Percentiles rank a stretch among this genome's conserved stretches.
Evolutionary conservation across 2,888 invertebrate genomes (phyloP).

Genomic region (Mylabris sibirica): DNA sequence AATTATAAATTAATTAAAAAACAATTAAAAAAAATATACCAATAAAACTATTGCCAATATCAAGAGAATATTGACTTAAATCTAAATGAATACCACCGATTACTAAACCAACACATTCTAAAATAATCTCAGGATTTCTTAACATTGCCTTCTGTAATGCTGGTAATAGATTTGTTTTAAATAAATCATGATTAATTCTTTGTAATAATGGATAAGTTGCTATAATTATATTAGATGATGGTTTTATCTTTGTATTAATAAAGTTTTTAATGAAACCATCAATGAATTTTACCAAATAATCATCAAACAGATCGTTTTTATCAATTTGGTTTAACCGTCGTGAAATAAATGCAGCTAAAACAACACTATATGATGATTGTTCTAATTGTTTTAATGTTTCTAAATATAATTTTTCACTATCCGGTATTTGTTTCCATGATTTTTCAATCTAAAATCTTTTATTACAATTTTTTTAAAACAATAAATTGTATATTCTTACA

Average conservation of each 20-base stretch:
- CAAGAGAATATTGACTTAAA: slow-evolving; percentile 78
- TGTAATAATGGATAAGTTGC: slow-evolving; percentile 73
- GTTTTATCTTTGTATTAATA: slow-evolving; percentile 79
- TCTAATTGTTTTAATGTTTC: slow-evolving; percentile 60
- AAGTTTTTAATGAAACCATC: slow-evolving; percentile 79
- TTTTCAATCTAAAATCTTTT: slow-evolving; percentile 53
- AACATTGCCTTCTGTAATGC: slow-evolving; percentile 91
- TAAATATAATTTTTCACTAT: slow-evolving; percentile 57
- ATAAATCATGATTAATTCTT: slow-evolving; percentile 70
- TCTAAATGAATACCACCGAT: slow-evolving; percentile 75
- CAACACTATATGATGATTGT: slow-evolving; percentile 65
- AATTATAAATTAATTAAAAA: slow-evolving; percentile 35
- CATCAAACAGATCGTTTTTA: slow-evolving; percentile 61
- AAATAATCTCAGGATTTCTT: slow-evolving; percentile 90
- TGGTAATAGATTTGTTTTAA: slow-evolving; percentile 78
- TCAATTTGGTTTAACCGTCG: slow-evolving; percentile 65
- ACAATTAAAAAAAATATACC: slow-evolving; percentile 61
- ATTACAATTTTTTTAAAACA: slow-evolving; percentile 33
- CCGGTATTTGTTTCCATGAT: slow-evolving; percentile 49
- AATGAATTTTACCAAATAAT: slow-evolving; percentile 70
- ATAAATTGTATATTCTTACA: slow-evolving; percentile 35
- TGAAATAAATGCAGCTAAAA: slow-evolving; percentile 72
- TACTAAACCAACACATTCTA: slow-evolving; percentile 81
- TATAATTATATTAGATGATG: slow-evolving; percentile 72
- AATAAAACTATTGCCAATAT: slow-evolving; percentile 83